Percentiles rank a stretch among this genome's conserved stretches.
Conservation (phyloP, 2,888 invertebrate species). For the Drosophila recens region DNA sequence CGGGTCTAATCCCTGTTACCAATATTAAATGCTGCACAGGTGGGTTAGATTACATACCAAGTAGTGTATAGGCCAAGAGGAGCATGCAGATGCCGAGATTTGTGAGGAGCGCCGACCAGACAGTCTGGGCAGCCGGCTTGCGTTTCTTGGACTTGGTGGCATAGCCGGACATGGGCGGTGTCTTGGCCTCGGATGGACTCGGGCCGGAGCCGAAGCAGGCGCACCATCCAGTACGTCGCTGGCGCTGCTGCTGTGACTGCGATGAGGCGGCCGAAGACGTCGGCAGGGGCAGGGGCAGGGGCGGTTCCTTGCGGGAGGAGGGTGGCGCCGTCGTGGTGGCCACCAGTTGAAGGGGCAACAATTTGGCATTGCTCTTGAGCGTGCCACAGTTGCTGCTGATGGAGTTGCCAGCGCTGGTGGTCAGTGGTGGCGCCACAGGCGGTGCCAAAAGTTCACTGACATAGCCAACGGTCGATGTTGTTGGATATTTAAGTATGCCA, state of each 20-base stretch:
- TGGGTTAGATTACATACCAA: constrained; percentile 85
- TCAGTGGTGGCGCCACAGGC: constrained; percentile 32
- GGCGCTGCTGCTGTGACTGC: constrained; percentile 61
- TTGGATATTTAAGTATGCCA: constrained; percentile 59
- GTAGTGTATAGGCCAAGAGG: constrained; percentile 91
- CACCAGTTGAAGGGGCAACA: constrained; percentile 66
- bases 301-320: constrained; percentile 51
- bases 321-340: constrained; percentile 30
- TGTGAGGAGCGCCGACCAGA: constrained; percentile 90
- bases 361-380: constrained; percentile 77
- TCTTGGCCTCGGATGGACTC: constrained; percentile 49
- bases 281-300: constrained; percentile 33
- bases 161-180: constrained; percentile 60
- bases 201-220: constrained; percentile 59
- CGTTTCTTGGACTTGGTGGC: constrained; percentile 67
- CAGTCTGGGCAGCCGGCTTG: constrained; percentile 79
- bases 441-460: constrained; percentile 45
- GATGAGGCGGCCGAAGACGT: constrained; percentile 37
- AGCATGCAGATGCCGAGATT: constrained; percentile 93
- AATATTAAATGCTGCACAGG: neutral
- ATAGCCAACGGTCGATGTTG: constrained; percentile 54
- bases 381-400: constrained; percentile 71
- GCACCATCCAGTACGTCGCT: constrained; percentile 68
- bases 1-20: too few species aligned
- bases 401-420: constrained; percentile 44